Evolutionary conservation across 1,140 invertebrate genomes (phyloP).

Genomic region (Drosophila mauritiana): DNA sequence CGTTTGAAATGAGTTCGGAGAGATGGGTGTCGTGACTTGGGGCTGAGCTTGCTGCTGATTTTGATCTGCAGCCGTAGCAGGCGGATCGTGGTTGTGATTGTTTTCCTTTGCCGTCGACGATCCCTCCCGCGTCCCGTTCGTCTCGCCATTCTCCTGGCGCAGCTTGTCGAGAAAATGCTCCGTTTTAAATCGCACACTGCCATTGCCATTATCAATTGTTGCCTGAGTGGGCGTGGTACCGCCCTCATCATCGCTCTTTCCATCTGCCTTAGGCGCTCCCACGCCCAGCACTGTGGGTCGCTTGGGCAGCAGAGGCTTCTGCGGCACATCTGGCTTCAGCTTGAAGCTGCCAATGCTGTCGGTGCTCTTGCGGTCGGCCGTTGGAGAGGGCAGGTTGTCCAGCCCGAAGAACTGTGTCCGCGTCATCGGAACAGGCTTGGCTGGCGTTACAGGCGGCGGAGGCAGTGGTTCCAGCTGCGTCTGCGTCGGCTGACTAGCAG

Average conservation of each 20-base stretch:
- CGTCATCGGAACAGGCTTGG: conserved; percentile 81
- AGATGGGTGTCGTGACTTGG: conserved; percentile 75
- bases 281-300: conserved; percentile 64
- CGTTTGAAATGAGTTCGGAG: conserved; percentile 79
- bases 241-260: conserved; percentile 75
- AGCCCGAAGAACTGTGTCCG: conserved; percentile 80
- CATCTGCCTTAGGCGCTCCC: conserved; percentile 31
- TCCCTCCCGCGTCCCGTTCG: conserved; percentile 62
- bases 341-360: conserved; percentile 74
- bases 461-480: conserved; percentile 63
- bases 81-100: conserved; percentile 53
- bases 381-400: conserved; percentile 76
- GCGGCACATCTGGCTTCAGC: conserved; percentile 80
- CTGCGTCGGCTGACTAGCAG: conserved; percentile 21
- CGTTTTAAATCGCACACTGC: conserved; percentile 64
- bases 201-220: conserved; percentile 60
- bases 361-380: conserved; percentile 76
- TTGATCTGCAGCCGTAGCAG: conserved; percentile 10
- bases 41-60: conserved; percentile 34
- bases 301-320: conserved; percentile 77
- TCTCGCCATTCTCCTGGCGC: conserved; percentile 67
- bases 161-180: conserved; percentile 75
- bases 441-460: conserved; percentile 61
- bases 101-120: conserved; percentile 32
- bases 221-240: conserved; percentile 63